Base-by-base conservation (phyloP, 2,113 vertebrate genomes). In the Heterotis niloticus region DNA sequence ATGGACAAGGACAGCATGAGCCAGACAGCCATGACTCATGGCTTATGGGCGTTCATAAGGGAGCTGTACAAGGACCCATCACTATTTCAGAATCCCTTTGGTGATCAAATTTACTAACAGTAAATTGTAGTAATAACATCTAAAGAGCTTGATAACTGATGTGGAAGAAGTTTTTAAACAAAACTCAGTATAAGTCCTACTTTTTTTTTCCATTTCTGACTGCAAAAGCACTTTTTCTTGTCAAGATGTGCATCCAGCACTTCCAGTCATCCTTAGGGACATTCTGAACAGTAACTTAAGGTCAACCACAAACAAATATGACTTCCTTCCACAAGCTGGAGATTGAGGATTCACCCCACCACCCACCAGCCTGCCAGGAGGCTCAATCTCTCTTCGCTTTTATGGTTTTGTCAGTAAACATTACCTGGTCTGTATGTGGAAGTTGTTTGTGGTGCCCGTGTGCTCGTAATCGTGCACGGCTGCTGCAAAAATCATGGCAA, bases 381-480 rank as follows among this genome's bases (percentile, higher is more conserved):
- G 54, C n/a, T 20, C 23, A 26, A 11, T 14, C 1, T 59, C 57
- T 59, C n/a, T 16, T 13, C 51, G 24, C 71, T 59, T 59, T 44
- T 44, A 20, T 11, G 59, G 3, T 14, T 62, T 62, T 1, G 18
- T 17, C 59, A 20, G 13, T 7, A 44, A 75, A 28, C 20, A 66
- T 80, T 80, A 93, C 92, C 91, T 92, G 81, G 96, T 98, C 85
- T 99, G 97, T 82, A 98, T 96, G 86, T 99, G 97, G 89, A 98
- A 99, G 88, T 96, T 99, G 90, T 98, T 99, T 79, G 97, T 99
- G 75, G 96, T 99, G 79, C 97, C 97, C 0, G 96, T 98, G 74
- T 99, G 97, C 79, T 99, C 96, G 52, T 91, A 98, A 87, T 99
- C 97, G 20, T 99, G 97, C 88, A 99, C 93, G 62, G 95, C 95